Evolutionary conservation across 2,888 invertebrate species (phyloP), one percentile per base, ranked within the genome.

Genomic region (Rhamnusium bicolor): DNA sequence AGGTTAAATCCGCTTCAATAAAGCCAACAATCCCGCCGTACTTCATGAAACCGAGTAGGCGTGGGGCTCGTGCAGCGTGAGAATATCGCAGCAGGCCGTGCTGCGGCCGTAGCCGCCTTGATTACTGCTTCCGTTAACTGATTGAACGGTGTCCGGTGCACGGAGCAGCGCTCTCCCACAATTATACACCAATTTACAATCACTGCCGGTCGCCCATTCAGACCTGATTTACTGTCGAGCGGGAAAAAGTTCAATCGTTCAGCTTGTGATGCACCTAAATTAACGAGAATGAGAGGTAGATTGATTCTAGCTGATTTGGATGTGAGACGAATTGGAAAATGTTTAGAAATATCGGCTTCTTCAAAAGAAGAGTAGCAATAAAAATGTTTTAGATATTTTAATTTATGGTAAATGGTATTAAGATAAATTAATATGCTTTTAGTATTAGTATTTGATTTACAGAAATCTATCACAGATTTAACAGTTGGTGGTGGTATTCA

Each of bases 11-110:
- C 53, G 53, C 19, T 19, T 53, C 65, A n/a, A 40, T 65, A 40
- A 40, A 65, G 53, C 53, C 65, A 53, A 32, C 65, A 65, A 65
- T 51, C 65, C 65, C 53, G 65, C 51, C 65, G 65, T 65, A 32
- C 65, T 32, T 29, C 69, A 27, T 54, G 69, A 66, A 70, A 67
- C 32, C 49, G 70, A 82, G 84, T 84, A 83, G 86, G 86, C 86
- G 86, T 85, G 85, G 85, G 85, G 85, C 86, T 86, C 86, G 86
- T 86, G 86, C 85, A 87, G 80, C 87, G 87, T 87, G 87, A 87
- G 87, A 87, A 87, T 85, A 85, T 79, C 83, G 82, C 82, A 81
- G 83, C 69, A 62, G 66, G 71, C 72, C 72, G 72, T 82, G 83
- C 82, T 82, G 80, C 80, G 82, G 83, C 80, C 83, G 80, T 76